phyloP scores from a whole-genome alignment of 2,888 invertebrate species.

The Ectemnius continuus region DNA sequence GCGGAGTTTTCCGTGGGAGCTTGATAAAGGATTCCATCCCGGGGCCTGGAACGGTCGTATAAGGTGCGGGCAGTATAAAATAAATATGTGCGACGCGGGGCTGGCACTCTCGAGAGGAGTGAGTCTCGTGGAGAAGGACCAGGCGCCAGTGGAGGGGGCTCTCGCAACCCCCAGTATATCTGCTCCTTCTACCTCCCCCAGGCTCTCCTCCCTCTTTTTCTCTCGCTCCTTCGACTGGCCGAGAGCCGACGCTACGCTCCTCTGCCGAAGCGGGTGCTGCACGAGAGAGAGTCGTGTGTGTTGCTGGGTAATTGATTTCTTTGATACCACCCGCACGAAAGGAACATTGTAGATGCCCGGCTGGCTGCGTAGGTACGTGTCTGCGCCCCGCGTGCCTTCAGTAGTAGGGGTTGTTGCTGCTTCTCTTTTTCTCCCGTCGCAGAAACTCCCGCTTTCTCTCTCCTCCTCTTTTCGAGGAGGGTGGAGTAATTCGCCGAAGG shows the following conservation, averaged over 20 bases:
- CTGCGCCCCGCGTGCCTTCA: conserved; percentile 31
- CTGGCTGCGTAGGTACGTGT: conserved; percentile 55
- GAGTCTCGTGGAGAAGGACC: conserved; percentile 25
- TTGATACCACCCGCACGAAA: conserved; percentile 68
- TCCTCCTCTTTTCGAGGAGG: conserved; percentile 6
- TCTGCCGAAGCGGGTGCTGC: conserved; percentile 30
- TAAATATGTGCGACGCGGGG: conserved; percentile 66
- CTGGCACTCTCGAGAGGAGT: conserved; percentile 29
- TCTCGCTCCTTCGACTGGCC: conserved; percentile 13
- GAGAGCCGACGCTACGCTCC: neutral
- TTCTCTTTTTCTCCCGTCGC: conserved; percentile 22
- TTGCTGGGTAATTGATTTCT: conserved; percentile 72
- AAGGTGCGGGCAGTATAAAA: conserved; percentile 64
- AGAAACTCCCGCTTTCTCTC: conserved; percentile 18
- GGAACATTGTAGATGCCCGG: conserved; percentile 68
- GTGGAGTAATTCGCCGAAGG: conserved; percentile 30
- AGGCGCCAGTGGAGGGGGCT: neutral
- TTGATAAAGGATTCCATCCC: conserved; percentile 65
- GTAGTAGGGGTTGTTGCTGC: conserved; percentile 55
- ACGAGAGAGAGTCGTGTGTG: conserved; percentile 59
- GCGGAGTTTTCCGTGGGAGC: conserved; percentile 53
- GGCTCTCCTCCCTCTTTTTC: too few relatives aligned
- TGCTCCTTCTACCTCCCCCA: neutral
- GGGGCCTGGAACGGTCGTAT: conserved; percentile 46
- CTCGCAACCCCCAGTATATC: too few relatives aligned